Evolutionary conservation across 2,797 vertebrate genomes (phyloP).

Genomic region (Picus viridis): DNA sequence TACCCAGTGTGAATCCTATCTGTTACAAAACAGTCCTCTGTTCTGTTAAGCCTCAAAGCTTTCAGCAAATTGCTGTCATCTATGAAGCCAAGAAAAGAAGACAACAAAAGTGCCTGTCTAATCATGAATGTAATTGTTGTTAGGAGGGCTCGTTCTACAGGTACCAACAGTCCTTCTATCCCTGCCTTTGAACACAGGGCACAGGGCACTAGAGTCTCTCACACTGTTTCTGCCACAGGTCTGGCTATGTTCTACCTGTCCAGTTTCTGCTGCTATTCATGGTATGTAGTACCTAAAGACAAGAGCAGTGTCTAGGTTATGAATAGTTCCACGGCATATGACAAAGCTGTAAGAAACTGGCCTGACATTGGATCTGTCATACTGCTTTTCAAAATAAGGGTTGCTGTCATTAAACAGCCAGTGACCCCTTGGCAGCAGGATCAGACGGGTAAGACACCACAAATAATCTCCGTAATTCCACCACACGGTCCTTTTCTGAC

Average conservation of each 20-base stretch:
- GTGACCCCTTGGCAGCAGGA: not conserved
- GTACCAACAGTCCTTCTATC: not conserved
- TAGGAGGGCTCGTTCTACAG: not conserved
- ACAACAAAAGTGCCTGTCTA: slow-evolving; percentile 8
- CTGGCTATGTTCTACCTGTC: not conserved
- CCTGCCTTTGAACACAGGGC: not conserved
- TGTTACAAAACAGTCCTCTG: not conserved
- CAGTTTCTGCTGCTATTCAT: not conserved
- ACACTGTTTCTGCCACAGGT: not conserved
- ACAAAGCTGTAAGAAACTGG: not conserved
- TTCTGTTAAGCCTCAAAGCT: not conserved
- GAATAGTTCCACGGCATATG: not conserved
- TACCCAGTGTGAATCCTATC: not conserved
- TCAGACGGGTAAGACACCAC: not conserved
- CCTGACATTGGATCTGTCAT: not conserved
- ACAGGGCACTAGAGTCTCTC: not conserved
- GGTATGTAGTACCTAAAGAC: not conserved
- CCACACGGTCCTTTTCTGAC: not conserved
- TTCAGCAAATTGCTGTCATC: slow-evolving; percentile 25
- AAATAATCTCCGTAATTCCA: not conserved
- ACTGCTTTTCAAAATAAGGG: not conserved
- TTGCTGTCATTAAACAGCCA: not conserved
- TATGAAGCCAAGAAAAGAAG: slow-evolving; percentile 50
- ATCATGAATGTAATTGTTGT: slow-evolving; percentile 32
- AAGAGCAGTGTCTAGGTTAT: not conserved